Conservation (phyloP, 2,797 vertebrate genomes). For the Nannoperca obscura region DNA sequence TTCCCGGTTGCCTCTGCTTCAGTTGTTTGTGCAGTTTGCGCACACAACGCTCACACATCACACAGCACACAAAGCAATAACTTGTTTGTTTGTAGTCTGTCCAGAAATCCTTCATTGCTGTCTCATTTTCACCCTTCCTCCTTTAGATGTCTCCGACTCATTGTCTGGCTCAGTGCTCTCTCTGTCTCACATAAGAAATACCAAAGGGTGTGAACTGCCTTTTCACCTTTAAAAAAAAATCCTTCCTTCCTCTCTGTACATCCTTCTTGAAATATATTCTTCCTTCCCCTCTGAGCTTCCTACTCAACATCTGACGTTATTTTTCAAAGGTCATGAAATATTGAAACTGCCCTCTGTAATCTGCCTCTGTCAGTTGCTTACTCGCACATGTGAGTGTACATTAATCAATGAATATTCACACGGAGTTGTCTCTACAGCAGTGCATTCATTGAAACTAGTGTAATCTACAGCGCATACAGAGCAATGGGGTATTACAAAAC, state of each 20-base stretch:
- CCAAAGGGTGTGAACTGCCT: conserved; percentile 47
- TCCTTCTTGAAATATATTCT: conserved; percentile 48
- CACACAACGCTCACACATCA: conserved; percentile 7
- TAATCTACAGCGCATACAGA: conserved; percentile 24
- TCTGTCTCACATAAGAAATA: conserved; percentile 33
- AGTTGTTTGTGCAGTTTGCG: neutral
- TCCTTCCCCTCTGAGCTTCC: conserved; percentile 50
- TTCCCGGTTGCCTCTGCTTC: conserved; percentile 14
- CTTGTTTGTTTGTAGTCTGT: conserved; percentile 38
- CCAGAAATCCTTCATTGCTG: conserved; percentile 31
- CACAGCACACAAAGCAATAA: conserved; percentile 6
- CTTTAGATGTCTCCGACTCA: conserved; percentile 35
- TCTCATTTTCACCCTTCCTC: conserved; percentile 41
- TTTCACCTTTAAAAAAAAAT: conserved; percentile 58
- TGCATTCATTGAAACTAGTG: conserved; percentile 11
- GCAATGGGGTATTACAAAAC: conserved; percentile 40
- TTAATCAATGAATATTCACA: conserved; percentile 42
- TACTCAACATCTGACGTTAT: conserved; percentile 15
- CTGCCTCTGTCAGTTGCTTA: neutral
- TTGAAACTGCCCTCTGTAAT: conserved; percentile 27
- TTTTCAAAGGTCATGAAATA: conserved; percentile 25
- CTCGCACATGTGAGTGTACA: conserved; percentile 14
- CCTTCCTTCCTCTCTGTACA: conserved; percentile 57
- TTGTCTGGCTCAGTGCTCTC: conserved; percentile 2
- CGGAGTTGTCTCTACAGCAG: conserved; percentile 14